Percentiles rank a stretch among this genome's conserved stretches.
Evolutionary conservation across 2,888 invertebrate species (phyloP).

Genomic region (Tetranychus truncatus): DNA sequence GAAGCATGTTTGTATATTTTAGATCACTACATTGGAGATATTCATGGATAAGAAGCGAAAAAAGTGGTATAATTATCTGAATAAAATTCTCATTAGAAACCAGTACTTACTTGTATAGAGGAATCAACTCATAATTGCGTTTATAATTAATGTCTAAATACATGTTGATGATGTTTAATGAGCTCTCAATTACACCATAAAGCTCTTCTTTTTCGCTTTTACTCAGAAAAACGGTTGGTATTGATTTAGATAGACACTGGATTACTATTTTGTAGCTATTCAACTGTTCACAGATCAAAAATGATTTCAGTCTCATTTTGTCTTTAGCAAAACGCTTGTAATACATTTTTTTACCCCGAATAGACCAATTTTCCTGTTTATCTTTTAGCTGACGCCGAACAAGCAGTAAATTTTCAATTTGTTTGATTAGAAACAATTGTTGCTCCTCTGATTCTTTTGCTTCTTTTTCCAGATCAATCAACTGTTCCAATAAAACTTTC

Average conservation of each 20-base stretch:
- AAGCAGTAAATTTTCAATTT: neutral
- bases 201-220: conserved; percentile 6
- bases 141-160: conserved; percentile 14
- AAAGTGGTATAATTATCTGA: too few species aligned
- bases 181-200: conserved; percentile 2
- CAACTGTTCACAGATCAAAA: conserved; percentile 12
- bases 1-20: too few species aligned
- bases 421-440: neutral
- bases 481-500: neutral
- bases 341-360: conserved; percentile 1
- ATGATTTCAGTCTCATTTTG: conserved; percentile 12
- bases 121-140: conserved; percentile 13
- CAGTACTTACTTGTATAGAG: conserved; percentile 13
- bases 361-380: conserved; percentile 4
- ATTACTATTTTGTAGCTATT: conserved; percentile 11
- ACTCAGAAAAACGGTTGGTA: neutral
- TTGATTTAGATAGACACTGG: conserved; percentile 3
- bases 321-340: conserved; percentile 10
- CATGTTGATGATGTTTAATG: conserved; percentile 15
- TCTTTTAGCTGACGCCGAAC: neutral
- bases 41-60: too few species aligned
- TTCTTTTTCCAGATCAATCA: neutral
- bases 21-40: too few species aligned
- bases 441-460: neutral
- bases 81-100: too few species aligned